Base-by-base conservation (phyloP, 2,888 invertebrate genomes). In the Callyntrura sp. region DNA sequence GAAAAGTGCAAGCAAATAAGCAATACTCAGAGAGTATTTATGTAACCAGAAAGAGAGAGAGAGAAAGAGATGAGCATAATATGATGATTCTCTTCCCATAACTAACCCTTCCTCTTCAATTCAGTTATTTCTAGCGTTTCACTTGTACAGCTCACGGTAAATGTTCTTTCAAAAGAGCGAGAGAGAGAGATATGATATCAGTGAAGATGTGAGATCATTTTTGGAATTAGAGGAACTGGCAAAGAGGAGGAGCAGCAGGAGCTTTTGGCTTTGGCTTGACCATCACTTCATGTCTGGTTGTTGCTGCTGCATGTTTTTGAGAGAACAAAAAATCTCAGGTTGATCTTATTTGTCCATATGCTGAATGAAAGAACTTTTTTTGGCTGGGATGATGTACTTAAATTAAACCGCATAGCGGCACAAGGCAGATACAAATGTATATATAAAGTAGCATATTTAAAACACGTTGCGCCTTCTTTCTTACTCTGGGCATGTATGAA, bases 61-160 rank as follows among this genome's bases (percentile, higher is more conserved):
- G 5, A 45, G 5, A 14, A 68, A n/a, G 20, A 73, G 23, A 73
- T 73, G 73, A 45, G 23, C 4, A 20, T 20, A 11, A 73, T 20
- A 20, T 20, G 17, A 73, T 20, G 17, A 73, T 48, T 73, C 20
- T 73, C 20, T 76, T 76, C 76, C 9, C 23, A 76, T 76, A 76
- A 76, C 76, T 55, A 76, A 76, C 76, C 76, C 76, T 76, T 76
- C 51, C 76, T 76, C 51, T 55, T 55, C 73, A 73, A 23, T 73
- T 73, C 17, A 73, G 48, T 23, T 76, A 76, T 76, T 76, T 76
- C 25, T 12, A 25, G 76, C 3, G 25, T 12, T 51, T 20, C 45
- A 45, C 51, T 73, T 73, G n/a, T 48, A 35, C 35, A 35, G 35
- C 43, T 43, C 70, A 43, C 43, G 43, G 43, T 48, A 17, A 70